phyloP scores from a whole-genome alignment of 2,113 vertebrate genomes.

The Panthera leo region DNA sequence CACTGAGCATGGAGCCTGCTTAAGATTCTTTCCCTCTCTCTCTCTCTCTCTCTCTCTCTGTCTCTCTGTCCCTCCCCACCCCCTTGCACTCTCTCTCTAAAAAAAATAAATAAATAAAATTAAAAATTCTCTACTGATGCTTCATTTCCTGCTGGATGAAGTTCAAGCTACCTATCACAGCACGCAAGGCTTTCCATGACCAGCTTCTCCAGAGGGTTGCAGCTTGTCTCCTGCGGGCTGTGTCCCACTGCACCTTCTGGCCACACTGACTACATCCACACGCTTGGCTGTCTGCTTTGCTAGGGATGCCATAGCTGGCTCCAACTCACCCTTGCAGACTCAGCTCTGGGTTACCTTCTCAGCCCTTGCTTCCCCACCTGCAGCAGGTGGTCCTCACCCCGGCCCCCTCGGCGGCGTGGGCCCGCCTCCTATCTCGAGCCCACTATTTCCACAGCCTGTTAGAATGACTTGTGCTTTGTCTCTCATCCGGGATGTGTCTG shows the following conservation, averaged over 20 bases:
- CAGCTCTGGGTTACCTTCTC: neutral
- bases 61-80: too few relatives aligned
- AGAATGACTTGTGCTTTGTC: neutral
- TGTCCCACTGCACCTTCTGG: neutral
- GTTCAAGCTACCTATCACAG: neutral
- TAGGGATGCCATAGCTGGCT: neutral
- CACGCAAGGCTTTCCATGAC: neutral
- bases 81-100: too few relatives aligned
- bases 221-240: rapidly evolving
- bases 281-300: neutral
- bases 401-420: neutral
- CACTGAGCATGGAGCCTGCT: too few relatives aligned
- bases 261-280: neutral
- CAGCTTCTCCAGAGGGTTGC: neutral
- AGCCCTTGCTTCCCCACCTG: neutral
- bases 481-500: neutral
- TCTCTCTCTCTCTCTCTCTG: too few relatives aligned
- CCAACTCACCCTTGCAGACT: neutral
- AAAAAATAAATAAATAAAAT: too few relatives aligned
- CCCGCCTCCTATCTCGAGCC: neutral
- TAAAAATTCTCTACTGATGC: neutral
- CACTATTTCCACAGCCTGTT: neutral
- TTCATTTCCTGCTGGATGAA: neutral
- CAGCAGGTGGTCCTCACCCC: neutral
- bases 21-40: too few relatives aligned